Evolutionary conservation across 2,113 vertebrate genomes (phyloP), one percentile per base, ranked within the genome.

Genomic region (Lasiurus cinereus): DNA sequence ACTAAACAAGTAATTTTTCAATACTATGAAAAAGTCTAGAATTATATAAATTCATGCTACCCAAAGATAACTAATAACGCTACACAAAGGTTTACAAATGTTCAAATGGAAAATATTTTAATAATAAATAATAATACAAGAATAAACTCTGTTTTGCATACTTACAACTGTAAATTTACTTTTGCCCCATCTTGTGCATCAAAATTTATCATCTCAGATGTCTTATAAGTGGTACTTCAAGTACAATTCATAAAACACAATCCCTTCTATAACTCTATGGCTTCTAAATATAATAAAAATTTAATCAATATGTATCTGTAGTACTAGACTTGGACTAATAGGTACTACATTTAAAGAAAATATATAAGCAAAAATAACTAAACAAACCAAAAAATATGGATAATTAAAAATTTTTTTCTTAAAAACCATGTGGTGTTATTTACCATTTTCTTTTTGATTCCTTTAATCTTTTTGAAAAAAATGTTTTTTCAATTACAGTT

Each of bases 221-320:
- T 92, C 36, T 95, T 50, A n/a, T 80, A 76, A 69, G 13, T 43
- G 29, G 43, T 9, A 84, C 21, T 77, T 88, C 46, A 67, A 94
- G 6, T 83, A 84, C 39, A 92, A 90, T 62, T 29, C 54, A 83
- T 74, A 86, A 95, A 94, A 91, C 52, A 56, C n/a, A 82, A 90
- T 36, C 5, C 10, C 22, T 83, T 72, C 43, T 80, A 19, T 29
- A 88, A 85, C 33, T 52, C 31, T 52, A 77, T 66, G 29, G 6
- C 43, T 93, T 82, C 19, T 46, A 88, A 94, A 56, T 12, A 59
- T 19, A 86, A 43, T 50, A 84, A 82, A 87, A 48, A 2, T 22
- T 72, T 36, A 95, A 39, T 84, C 78, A 79, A 52, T 36, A 94
- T 16, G 5, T 5, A 46, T 39, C 39, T 15, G 46, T 5, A 80